Base-by-base conservation (phyloP, 1,140 invertebrate genomes). In the Conus betulinus region DNA sequence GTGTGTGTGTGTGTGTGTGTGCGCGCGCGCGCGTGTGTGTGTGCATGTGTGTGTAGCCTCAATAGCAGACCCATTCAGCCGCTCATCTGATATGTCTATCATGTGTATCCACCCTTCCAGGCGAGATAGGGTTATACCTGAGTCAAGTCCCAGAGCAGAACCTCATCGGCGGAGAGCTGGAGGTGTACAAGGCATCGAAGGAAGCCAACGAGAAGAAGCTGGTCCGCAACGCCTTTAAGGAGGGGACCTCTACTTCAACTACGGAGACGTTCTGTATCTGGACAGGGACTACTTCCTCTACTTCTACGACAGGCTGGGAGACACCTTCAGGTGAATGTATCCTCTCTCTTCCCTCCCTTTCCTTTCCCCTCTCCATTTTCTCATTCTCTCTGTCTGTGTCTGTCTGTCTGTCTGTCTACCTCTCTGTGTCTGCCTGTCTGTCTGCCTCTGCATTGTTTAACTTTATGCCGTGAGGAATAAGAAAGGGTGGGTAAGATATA, bases 291-390 rank as follows among this genome's bases (percentile, higher is more conserved):
- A 95, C 83, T 93, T 93, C 87, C 23, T 95, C 1, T 95, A 95
- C 89, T 95, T 95, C 91, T 89, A 91, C 52, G 95, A 95, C 89
- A 91, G 95, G 87, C 89, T 93, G 25, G 95, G 95, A 11, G 95
- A 95, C 89, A 95, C 94, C n/a, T 95, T 95, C 90, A 92, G 94
- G 90, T 94, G 84, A 87, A 83, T 6, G 20, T 7, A 0, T 13
- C 67, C 20, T 71, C 67, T 71, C 6, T 10, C 7, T 20, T 71
- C 15, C 15, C 67, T 71, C 20, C 67, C 20, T 71, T 23, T 20
- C 15, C 67, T 15, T 20, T 71, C 15, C 67, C 67, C 67, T 71
- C 6, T 39, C 39, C 39, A 39, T 39, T 39, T 39, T 39, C 39
- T 39, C 39, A 39, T 39, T 10, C 67, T 7, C 23, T 79, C 8